Conservation (phyloP, 2,888 invertebrate species). For the Catocala fraxini region DNA sequence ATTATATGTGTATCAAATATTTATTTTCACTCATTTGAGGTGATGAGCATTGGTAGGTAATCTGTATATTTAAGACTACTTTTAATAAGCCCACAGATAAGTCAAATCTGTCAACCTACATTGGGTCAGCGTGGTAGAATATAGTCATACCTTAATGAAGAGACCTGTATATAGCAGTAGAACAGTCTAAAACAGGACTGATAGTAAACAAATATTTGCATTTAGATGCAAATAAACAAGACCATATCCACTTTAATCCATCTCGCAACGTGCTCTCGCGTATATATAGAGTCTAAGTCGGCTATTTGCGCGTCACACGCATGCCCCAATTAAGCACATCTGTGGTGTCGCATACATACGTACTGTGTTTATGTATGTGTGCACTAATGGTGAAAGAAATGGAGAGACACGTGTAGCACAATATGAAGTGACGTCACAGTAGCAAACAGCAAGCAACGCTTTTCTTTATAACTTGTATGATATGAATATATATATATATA, state of each 20-base stretch:
- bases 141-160: too few relatives aligned
- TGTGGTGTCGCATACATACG: conserved; percentile 41
- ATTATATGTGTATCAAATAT: too few relatives aligned
- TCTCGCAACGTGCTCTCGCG: conserved; percentile 46
- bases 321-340: conserved; percentile 58
- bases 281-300: conserved; percentile 51
- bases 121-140: too few relatives aligned
- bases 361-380: conserved; percentile 18
- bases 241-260: conserved; percentile 30
- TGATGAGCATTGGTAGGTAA: too few relatives aligned
- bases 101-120: too few relatives aligned
- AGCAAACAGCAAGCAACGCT: conserved; percentile 1
- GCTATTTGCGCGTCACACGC: conserved; percentile 54
- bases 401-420: conserved; percentile 20
- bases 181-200: too few relatives aligned
- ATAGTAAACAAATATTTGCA: neutral
- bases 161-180: too few relatives aligned
- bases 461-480: conserved; percentile 6
- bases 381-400: conserved; percentile 25
- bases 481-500: too few relatives aligned
- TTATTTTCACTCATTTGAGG: too few relatives aligned
- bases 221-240: conserved; percentile 4
- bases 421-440: conserved; percentile 13
- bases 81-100: too few relatives aligned
- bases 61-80: too few relatives aligned